Percentiles rank a stretch among this genome's conserved stretches.
Conservation (phyloP, 2,797 vertebrate genomes). For the Synanceia verrucosa region DNA sequence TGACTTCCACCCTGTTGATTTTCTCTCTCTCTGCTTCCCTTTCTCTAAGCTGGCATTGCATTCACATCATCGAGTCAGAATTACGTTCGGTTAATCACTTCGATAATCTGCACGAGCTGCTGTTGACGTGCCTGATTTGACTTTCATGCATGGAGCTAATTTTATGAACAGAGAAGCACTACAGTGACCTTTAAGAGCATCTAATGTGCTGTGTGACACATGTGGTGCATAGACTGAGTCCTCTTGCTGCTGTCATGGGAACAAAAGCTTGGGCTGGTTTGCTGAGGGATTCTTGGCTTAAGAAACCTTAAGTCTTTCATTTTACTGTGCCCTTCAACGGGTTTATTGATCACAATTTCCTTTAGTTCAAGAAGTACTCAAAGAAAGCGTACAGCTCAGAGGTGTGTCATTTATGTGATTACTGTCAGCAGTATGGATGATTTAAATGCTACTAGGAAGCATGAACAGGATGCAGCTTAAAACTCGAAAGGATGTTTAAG, state of each 20-base stretch:
- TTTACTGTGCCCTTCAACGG: constrained; percentile 14
- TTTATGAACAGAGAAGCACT: not conserved
- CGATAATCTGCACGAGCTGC: not conserved
- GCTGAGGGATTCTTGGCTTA: constrained; percentile 21
- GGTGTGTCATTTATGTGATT: not conserved
- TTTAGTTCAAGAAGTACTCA: constrained; percentile 16
- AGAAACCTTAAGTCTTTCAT: constrained; percentile 24
- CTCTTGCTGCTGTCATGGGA: constrained; percentile 58
- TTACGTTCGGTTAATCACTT: constrained; percentile 9
- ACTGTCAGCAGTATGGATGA: not conserved
- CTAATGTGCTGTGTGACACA: constrained; percentile 5
- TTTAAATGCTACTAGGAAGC: not conserved
- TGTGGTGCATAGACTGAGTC: not conserved
- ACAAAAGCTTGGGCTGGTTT: constrained; percentile 42
- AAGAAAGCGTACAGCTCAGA: constrained; percentile 8
- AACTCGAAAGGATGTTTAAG: not conserved
- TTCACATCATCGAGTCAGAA: constrained; percentile 10
- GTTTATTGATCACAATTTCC: constrained; percentile 1
- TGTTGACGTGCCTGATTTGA: not conserved
- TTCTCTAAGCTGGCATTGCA: constrained; percentile 7
- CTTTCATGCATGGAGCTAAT: not conserved
- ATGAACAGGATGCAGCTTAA: not conserved
- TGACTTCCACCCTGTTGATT: constrained; percentile 15
- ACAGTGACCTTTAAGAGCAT: not conserved
- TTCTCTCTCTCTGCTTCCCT: not conserved